Evolutionary conservation across 2,797 vertebrate species (phyloP).

Genomic region (Tenualosa ilisha): DNA sequence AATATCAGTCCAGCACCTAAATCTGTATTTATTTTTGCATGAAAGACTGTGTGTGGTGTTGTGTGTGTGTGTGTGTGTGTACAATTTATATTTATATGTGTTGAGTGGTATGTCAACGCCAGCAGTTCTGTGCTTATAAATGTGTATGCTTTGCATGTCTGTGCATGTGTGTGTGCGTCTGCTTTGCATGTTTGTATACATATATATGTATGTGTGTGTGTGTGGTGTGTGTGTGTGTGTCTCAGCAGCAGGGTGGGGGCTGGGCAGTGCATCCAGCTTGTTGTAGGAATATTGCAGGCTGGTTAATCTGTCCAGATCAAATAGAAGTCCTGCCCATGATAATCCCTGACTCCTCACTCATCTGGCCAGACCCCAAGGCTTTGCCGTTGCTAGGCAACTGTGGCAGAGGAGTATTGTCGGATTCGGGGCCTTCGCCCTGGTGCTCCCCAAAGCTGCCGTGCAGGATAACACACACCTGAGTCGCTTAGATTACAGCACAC

Average conservation of each 20-base stretch:
- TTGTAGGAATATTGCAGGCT: slow-evolving; percentile 58
- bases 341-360: slow-evolving; percentile 57
- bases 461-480: slow-evolving; percentile 53
- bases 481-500: slow-evolving; percentile 41
- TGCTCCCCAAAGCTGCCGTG: slow-evolving; percentile 63
- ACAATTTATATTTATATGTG: too few relatives aligned
- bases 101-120: neutral
- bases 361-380: slow-evolving; percentile 76
- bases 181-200: too few relatives aligned
- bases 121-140: neutral
- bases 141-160: neutral
- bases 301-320: slow-evolving; percentile 84
- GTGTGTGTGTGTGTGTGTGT: slow-evolving; percentile 4
- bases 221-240: slow-evolving; percentile 4
- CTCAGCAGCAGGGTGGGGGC: slow-evolving; percentile 35
- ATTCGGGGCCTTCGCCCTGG: slow-evolving; percentile 67
- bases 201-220: neutral
- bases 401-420: slow-evolving; percentile 73
- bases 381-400: slow-evolving; percentile 82
- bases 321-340: slow-evolving; percentile 70
- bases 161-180: neutral
- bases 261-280: slow-evolving; percentile 37
- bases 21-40: too few relatives aligned
- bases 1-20: too few relatives aligned
- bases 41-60: neutral